Conservation (phyloP, 2,797 vertebrate genomes). For the Chelonia mydas region DNA sequence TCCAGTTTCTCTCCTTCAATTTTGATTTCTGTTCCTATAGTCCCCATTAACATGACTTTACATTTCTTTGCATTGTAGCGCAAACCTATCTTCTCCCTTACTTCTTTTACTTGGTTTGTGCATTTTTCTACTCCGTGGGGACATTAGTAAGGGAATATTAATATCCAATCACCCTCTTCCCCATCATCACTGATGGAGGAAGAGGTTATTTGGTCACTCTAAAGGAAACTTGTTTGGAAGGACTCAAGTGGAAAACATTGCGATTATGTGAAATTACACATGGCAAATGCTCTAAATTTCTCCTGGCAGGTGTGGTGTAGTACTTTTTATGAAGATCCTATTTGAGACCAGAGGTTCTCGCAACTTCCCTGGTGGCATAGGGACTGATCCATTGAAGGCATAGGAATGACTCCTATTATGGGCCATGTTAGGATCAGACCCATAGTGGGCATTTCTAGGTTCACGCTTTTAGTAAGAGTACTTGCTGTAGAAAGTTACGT, state of each 20-base stretch:
- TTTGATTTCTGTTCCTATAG: too few relatives aligned
- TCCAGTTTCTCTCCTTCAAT: too few relatives aligned
- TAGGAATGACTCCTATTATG: neutral
- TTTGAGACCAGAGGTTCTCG: slow-evolving; percentile 3
- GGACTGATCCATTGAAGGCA: neutral
- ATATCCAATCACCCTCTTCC: neutral
- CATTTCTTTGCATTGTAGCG: too few relatives aligned
- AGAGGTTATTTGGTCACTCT: neutral
- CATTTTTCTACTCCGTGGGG: neutral
- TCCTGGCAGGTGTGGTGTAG: neutral
- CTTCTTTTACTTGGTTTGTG: neutral
- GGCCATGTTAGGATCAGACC: neutral
- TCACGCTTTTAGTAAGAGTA: neutral
- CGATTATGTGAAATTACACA: accelerated
- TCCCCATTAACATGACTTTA: too few relatives aligned
- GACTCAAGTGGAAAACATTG: neutral
- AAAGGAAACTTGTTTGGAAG: neutral
- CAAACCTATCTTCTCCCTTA: too few relatives aligned
- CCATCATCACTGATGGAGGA: neutral
- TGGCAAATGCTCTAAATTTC: neutral
- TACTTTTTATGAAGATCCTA: slow-evolving; percentile 17
- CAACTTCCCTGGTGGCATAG: neutral
- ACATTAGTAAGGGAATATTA: neutral
- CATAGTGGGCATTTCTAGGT: neutral
- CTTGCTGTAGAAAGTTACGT: neutral